A percentile compares a stretch with the other conserved stretches of the same genome.
phyloP scores from a whole-genome alignment of 1,140 invertebrate genomes.

The Idris sp. region DNA sequence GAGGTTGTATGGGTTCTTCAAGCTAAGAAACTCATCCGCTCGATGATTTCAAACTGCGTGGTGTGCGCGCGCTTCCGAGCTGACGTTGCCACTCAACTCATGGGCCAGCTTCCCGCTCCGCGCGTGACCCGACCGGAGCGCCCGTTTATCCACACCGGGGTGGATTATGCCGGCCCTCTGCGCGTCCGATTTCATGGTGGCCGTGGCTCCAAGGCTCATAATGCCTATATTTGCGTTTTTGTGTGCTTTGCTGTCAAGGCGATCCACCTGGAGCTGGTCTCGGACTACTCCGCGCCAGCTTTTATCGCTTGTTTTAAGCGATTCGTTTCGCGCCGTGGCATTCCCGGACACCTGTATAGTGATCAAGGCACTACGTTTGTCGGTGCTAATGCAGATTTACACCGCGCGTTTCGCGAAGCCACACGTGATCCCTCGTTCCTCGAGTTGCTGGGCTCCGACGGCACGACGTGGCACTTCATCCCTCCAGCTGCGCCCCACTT shows the following conservation, averaged over 20 bases:
- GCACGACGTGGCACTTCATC: no score
- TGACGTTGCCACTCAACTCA: neutral
- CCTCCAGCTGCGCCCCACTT: no score
- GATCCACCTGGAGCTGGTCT: neutral
- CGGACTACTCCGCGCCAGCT: neutral
- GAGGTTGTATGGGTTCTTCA: neutral
- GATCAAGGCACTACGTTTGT: neutral
- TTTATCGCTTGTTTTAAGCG: neutral
- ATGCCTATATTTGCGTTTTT: slow-evolving; percentile 1
- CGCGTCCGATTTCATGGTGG: neutral
- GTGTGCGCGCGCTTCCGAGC: neutral
- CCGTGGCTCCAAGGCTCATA: neutral
- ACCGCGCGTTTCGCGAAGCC: no score
- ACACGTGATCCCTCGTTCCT: no score
- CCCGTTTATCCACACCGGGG: neutral
- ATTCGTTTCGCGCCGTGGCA: neutral
- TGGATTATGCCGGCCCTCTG: slow-evolving; percentile 5
- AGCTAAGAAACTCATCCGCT: neutral
- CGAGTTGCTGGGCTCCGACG: no score
- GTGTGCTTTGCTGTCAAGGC: slow-evolving; percentile 1
- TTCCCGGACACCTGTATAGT: neutral
- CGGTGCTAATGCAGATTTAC: neutral
- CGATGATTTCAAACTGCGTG: neutral
- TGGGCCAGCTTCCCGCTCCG: slow-evolving; percentile 1
- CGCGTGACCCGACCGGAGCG: slow-evolving; percentile 2